Evolutionary conservation across 2,888 invertebrate species (phyloP), one percentile per base, ranked within the genome.

Genomic region (Amblyteles armatorius): DNA sequence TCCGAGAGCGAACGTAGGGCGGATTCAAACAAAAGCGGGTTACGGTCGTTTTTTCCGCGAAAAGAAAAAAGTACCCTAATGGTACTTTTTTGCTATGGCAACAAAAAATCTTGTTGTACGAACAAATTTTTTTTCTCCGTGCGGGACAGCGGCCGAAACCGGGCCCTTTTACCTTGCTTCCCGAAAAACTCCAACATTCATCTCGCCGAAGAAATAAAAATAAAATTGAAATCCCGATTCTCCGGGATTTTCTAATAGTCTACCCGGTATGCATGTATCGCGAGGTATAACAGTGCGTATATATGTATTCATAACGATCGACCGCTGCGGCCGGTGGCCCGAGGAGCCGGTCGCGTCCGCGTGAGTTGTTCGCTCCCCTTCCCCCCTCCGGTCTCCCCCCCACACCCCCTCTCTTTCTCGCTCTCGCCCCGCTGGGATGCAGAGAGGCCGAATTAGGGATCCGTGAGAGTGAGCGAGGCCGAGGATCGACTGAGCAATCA

Each of bases 401-500:
- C 79, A 76, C 72, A n/a, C 82, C 52, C 85, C 60, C 72, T 36
- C 67, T 60, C 78, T 63, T 80, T 79, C 77, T 79, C 73, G 67
- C 80, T 82, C 65, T 71, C 76, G 67, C 29, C 72, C 69, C 78
- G 67, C 60, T 79, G 52, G 73, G 68, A 68, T 69, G 3, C 57
- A 3, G 33, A 44, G 79, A 50, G 40, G 40, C 11, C 40, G 82
- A 86, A 86, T 84, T 83, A 86, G 82, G 84, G 84, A 79, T 33
- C 50, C 73, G 76, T 63, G 82, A 55, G 71, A 73, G 79, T 36
- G 68, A 73, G 76, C 48, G 36, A 52, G 40, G 81, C 78, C 74
- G 68, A 79, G 74, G 85, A 84, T 77, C 82, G 87, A 82, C 76
- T 78, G 83, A 83, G 87, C 86, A 87, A 87, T 88, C 87, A 87